Evolutionary conservation across 2,888 invertebrate genomes (phyloP).

Genomic region (Rotaria magnacalcarata): DNA sequence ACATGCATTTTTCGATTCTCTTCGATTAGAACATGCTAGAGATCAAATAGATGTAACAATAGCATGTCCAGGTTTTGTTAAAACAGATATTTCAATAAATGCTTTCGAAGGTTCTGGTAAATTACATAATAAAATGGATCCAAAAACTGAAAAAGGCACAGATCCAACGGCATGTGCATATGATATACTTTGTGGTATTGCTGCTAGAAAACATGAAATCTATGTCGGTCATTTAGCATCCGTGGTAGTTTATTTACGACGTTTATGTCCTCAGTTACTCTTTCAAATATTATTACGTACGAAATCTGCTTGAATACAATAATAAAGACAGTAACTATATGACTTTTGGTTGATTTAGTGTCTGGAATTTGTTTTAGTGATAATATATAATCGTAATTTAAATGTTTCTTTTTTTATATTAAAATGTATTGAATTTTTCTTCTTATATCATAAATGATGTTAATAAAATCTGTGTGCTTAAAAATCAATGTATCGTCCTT

Average conservation of each 20-base stretch:
- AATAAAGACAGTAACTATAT: not conserved
- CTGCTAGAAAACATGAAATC: slow-evolving; percentile 1
- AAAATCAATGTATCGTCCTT: too few relatives aligned
- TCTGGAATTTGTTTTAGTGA: not conserved
- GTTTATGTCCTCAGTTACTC: not conserved
- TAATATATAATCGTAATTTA: too few relatives aligned
- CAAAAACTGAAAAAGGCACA: not conserved
- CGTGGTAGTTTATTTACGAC: not conserved
- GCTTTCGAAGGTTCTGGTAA: slow-evolving; percentile 65
- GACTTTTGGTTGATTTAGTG: not conserved
- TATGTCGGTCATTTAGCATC: not conserved
- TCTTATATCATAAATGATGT: too few relatives aligned
- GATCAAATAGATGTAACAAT: slow-evolving; percentile 67
- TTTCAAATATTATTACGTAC: not conserved
- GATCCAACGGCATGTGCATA: not conserved
- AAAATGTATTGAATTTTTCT: too few relatives aligned
- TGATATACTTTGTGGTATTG: not conserved
- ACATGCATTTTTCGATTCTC: slow-evolving; percentile 72
- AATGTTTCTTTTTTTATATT: too few relatives aligned
- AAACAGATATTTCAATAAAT: slow-evolving; percentile 68
- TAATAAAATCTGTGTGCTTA: too few relatives aligned
- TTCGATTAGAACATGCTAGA: slow-evolving; percentile 66
- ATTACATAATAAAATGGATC: slow-evolving; percentile 21
- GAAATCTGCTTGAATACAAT: not conserved
- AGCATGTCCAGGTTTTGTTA: slow-evolving; percentile 73